phyloP scores from a whole-genome alignment of 2,797 vertebrate genomes.

The Staurois parvus region DNA sequence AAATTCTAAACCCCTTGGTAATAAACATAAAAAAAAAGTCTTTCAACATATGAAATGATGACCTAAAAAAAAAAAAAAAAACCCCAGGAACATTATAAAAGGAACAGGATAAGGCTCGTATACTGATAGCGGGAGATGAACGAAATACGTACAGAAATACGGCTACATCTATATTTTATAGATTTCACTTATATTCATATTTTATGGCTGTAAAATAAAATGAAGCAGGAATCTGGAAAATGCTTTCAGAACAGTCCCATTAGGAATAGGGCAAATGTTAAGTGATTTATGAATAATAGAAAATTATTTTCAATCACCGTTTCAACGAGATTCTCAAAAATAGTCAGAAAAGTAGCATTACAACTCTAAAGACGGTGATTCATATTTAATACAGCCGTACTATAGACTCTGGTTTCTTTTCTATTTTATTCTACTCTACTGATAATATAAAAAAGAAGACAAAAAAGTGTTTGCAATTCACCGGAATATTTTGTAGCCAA shows the following conservation, averaged over 20 bases:
- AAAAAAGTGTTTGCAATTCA: not conserved
- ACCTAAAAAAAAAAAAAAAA: not conserved
- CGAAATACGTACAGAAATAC: constrained; percentile 25
- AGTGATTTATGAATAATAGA: constrained; percentile 61
- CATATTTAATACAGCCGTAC: constrained; percentile 30
- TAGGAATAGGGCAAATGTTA: constrained; percentile 57
- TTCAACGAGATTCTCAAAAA: constrained; percentile 42
- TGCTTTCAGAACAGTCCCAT: constrained; percentile 33
- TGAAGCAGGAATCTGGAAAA: constrained; percentile 27
- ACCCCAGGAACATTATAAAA: not conserved
- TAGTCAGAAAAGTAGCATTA: constrained; percentile 34
- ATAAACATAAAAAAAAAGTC: not conserved
- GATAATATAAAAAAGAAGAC: not conserved
- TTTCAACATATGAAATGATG: not conserved
- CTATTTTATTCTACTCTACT: constrained; percentile 33
- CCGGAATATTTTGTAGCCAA: not conserved
- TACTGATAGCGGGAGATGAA: not conserved
- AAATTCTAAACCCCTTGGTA: constrained; percentile 9
- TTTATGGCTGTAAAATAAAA: constrained; percentile 47
- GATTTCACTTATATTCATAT: constrained; percentile 34
- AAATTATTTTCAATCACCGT: constrained; percentile 58
- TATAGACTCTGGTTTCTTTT: constrained; percentile 9
- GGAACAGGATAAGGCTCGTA: not conserved
- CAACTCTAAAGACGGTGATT: constrained; percentile 18
- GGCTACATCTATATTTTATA: constrained; percentile 44